Percentiles rank a stretch among this genome's conserved stretches.
Evolutionary conservation across 2,113 vertebrate genomes (phyloP).

Genomic region (Pagrus major): DNA sequence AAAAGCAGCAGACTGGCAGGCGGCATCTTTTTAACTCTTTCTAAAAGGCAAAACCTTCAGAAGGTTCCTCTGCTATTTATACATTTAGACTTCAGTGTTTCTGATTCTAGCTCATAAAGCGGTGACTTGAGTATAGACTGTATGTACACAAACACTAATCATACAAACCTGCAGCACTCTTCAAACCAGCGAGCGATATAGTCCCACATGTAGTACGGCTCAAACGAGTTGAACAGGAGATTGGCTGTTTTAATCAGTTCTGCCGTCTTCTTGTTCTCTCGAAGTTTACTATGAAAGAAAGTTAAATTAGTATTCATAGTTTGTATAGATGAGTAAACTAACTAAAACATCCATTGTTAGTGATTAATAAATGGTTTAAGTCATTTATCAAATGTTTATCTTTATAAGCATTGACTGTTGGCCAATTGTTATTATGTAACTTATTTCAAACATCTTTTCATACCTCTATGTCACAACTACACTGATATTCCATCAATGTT

Average conservation of each 20-base stretch:
- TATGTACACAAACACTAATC: not conserved
- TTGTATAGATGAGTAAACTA: not conserved
- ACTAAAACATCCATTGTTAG: not conserved
- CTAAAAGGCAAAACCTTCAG: not conserved
- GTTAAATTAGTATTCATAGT: not conserved
- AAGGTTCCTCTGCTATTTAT: not conserved
- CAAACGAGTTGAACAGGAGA: conserved; percentile 98
- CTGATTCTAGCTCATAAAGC: not conserved
- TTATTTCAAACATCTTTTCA: not conserved
- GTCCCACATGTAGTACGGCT: conserved; percentile 99
- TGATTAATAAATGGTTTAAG: not conserved
- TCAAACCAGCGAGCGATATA: conserved; percentile 98
- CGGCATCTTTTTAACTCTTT: conserved; percentile 27
- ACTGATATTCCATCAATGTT: not conserved
- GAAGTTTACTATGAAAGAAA: conserved; percentile 89
- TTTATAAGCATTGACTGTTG: not conserved
- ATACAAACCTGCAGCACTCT: conserved; percentile 94
- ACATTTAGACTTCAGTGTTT: not conserved
- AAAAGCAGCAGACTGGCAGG: not conserved
- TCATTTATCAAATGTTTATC: not conserved
- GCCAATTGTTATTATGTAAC: not conserved
- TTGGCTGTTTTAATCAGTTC: conserved; percentile 99
- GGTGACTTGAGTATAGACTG: not conserved
- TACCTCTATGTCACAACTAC: not conserved
- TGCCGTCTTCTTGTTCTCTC: conserved; percentile 98